Evolutionary conservation across 2,888 invertebrate genomes (phyloP).

Genomic region (Mactromeris polynyma): DNA sequence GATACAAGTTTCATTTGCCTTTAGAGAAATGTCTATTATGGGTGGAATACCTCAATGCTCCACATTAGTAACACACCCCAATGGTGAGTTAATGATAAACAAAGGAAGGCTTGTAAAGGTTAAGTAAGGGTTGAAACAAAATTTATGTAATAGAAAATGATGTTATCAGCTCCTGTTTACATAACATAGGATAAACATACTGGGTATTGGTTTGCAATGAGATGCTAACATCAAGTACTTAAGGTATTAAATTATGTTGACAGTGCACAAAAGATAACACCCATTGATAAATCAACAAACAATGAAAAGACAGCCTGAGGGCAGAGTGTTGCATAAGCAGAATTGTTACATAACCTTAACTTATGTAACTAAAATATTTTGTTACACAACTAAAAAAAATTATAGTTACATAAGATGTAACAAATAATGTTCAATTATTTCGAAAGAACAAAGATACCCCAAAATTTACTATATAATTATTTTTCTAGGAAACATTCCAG

Average conservation of each 20-base stretch:
- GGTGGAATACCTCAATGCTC: no score
- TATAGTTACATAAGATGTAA: background rate
- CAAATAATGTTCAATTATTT: no score
- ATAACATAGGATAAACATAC: background rate
- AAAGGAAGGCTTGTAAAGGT: background rate
- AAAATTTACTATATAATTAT: no score
- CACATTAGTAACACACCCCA: no score
- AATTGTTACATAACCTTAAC: background rate
- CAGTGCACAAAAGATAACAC: background rate
- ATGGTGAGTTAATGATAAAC: background rate
- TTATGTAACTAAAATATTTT: constrained; percentile 40
- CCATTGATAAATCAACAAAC: background rate
- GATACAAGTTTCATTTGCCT: no score
- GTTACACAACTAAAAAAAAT: background rate
- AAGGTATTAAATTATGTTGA: background rate
- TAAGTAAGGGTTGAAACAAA: background rate
- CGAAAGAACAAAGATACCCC: no score
- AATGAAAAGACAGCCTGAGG: background rate
- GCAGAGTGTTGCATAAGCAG: background rate
- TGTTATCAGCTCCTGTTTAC: background rate
- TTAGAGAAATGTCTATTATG: no score
- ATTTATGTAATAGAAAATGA: background rate
- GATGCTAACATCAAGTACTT: background rate
- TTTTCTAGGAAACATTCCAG: no score
- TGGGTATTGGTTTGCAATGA: background rate